Conservation (phyloP, 2,113 vertebrate species). For the Arvicanthis niloticus region DNA sequence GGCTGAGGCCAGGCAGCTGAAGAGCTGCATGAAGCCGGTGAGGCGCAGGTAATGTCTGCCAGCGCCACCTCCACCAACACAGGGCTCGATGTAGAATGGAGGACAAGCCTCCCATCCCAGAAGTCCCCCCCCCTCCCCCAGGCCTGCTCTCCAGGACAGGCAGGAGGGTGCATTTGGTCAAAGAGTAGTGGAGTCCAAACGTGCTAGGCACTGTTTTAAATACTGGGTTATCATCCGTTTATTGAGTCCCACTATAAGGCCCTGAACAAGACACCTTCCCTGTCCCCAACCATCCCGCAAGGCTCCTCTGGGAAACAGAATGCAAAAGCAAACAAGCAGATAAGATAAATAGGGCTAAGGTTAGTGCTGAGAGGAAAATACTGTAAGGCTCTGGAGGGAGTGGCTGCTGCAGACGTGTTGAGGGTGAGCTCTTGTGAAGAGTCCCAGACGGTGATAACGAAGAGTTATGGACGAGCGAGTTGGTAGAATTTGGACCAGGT, state of each 20-base stretch:
- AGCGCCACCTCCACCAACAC: slow-evolving; percentile 77
- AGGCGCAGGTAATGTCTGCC: slow-evolving; percentile 84
- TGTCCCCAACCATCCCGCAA: slow-evolving; percentile 55
- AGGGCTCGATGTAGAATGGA: slow-evolving; percentile 75
- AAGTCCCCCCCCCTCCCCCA: background rate
- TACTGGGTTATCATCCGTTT: slow-evolving; percentile 59
- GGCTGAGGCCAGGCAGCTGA: slow-evolving; percentile 82
- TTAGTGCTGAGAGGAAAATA: slow-evolving; percentile 55
- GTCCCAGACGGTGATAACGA: background rate
- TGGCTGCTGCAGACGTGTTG: slow-evolving; percentile 34
- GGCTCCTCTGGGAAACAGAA: slow-evolving; percentile 53
- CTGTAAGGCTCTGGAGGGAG: slow-evolving; percentile 23
- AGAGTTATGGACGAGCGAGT: background rate
- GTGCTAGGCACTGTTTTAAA: slow-evolving; percentile 65
- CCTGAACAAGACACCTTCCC: slow-evolving; percentile 68
- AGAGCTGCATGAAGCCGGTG: slow-evolving; percentile 86
- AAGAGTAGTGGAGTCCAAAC: slow-evolving; percentile 65
- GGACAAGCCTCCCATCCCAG: slow-evolving; percentile 57
- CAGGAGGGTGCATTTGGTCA: slow-evolving; percentile 57
- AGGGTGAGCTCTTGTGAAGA: slow-evolving; percentile 40
- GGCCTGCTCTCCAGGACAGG: slow-evolving; percentile 67
- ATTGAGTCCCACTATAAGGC: slow-evolving; percentile 58
- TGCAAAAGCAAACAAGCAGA: slow-evolving; percentile 47
- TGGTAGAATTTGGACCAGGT: slow-evolving; percentile 45
- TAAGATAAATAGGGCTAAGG: slow-evolving; percentile 42